These are phyloP conservation scores for Eubucco bourcierii DNA, from an alignment of 2,113 vertebrate genomes.

Conservation along the genomic window DNA sequence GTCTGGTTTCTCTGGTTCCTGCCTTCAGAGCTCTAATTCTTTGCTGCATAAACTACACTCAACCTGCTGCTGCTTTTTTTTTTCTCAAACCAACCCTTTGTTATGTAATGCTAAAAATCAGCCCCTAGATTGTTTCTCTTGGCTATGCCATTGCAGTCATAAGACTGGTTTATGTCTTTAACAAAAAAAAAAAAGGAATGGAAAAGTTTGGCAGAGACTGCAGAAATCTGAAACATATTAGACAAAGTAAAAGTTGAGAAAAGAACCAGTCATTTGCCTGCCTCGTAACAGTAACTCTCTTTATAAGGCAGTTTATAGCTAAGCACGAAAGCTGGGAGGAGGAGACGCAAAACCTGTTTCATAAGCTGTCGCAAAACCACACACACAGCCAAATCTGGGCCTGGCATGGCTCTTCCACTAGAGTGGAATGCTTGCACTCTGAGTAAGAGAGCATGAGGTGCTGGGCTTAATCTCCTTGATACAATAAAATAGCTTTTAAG, in stretches of 20 bases:
- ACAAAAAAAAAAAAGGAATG: background rate
- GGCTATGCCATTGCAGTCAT: constrained; percentile 73
- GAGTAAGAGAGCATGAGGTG: background rate
- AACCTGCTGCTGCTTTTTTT: constrained; percentile 63
- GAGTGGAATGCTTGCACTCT: constrained; percentile 19
- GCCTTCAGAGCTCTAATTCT: background rate
- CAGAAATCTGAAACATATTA: constrained; percentile 68
- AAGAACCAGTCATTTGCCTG: constrained; percentile 35
- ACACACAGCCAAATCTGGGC: constrained; percentile 1
- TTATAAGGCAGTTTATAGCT: constrained; percentile 50
- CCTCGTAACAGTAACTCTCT: constrained; percentile 52
- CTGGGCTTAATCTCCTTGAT: background rate
- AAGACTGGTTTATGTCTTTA: constrained; percentile 75
- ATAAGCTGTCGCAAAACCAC: background rate
- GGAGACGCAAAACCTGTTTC: constrained; percentile 34
- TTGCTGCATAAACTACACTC: background rate
- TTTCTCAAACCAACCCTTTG: constrained; percentile 53
- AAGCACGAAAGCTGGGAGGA: constrained; percentile 21
- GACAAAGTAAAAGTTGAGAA: constrained; percentile 66
- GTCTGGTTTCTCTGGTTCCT: background rate
- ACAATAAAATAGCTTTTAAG: background rate
- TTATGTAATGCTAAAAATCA: constrained; percentile 78
- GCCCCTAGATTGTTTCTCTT: constrained; percentile 69
- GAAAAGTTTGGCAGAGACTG: constrained; percentile 57
- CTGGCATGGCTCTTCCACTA: background rate